A percentile compares a stretch with the other conserved stretches of the same genome.
phyloP scores from a whole-genome alignment of 2,113 vertebrate species.

The Ceyx cyanopectus region DNA sequence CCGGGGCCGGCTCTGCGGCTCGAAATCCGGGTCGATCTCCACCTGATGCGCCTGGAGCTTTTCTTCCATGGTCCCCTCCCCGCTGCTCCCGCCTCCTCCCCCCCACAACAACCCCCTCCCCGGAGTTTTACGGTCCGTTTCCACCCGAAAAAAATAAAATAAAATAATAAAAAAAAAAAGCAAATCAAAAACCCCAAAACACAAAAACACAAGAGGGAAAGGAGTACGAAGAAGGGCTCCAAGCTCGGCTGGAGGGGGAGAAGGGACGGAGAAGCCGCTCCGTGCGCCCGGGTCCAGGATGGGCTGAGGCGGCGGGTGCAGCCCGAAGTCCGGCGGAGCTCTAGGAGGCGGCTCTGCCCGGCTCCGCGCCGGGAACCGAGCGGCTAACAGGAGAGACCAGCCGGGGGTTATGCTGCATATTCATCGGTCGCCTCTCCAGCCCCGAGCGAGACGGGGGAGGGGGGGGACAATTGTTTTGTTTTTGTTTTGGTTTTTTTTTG shows the following conservation, averaged over 20 bases:
- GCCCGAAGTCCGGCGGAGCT: background rate
- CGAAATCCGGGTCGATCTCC: no score
- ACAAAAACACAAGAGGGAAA: background rate
- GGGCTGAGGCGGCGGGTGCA: background rate
- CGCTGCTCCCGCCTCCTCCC: constrained; percentile 31
- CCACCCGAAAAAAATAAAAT: no score
- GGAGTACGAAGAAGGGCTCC: constrained; percentile 56
- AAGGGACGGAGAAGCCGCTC: constrained; percentile 35
- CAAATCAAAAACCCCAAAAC: background rate
- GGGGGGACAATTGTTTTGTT: background rate
- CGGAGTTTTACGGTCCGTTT: constrained; percentile 24
- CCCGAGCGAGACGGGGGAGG: background rate
- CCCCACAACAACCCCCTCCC: background rate
- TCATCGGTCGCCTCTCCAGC: constrained; percentile 9
- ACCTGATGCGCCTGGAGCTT: no score
- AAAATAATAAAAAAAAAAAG: background rate
- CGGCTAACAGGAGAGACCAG: background rate
- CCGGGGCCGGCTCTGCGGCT: no score
- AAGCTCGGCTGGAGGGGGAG: constrained; percentile 12
- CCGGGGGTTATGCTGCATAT: constrained; percentile 3
- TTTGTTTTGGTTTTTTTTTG: background rate
- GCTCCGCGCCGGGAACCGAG: constrained; percentile 35
- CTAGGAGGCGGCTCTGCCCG: constrained; percentile 56
- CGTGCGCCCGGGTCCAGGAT: background rate
- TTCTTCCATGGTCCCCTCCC: no score